Evolutionary conservation across 2,113 vertebrate genomes (phyloP), one percentile per base, ranked within the genome.

Genomic region (Python bivittatus): DNA sequence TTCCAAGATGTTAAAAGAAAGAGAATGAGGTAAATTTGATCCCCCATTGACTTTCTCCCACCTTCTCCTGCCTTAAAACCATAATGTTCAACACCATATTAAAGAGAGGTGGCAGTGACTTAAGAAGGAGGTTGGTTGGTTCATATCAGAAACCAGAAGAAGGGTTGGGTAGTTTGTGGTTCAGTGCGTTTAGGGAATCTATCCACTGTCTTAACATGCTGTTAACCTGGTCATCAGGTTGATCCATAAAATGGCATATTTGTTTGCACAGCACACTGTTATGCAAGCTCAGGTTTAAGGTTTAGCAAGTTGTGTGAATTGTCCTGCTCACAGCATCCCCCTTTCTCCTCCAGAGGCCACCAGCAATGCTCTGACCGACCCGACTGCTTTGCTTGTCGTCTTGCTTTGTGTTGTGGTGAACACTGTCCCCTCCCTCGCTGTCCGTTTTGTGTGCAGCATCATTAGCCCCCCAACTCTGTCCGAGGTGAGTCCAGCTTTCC

Each of bases 311-410:
- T 22, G 33, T 42, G 33, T 20, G 33, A 79, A 42, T 79, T 79
- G 7, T 4, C 72, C 33, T 79, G 8, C 17, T 79, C 72, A n/a
- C 25, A 64, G 58, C 48, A 0, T 0, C 1, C 4, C 58, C 44
- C 17, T 86, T 92, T 90, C 89, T 6, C 93, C 89, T 58, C 42
- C 96, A 99, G 99, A 97, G 3, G 98, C 96, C 23, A 97, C 97
- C 94, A 48, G 27, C 33, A 98, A 97, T 0, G 97, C 98, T 89
- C 97, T 99, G 88, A 94, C 93, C 0, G 95, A 97, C 83, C 98
- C 98, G 4, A 96, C 97, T 0, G 56, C 97, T 33, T 97, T 99
- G 97, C 97, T 99, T 0, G 97, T 98, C 52, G 91, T 98, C 25
- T 91, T 99, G 56, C 97, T 99, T 56, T 97, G 97, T 0, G 92